Evolutionary conservation across 2,888 invertebrate genomes (phyloP).

Genomic region (Bombyx huttoni): DNA sequence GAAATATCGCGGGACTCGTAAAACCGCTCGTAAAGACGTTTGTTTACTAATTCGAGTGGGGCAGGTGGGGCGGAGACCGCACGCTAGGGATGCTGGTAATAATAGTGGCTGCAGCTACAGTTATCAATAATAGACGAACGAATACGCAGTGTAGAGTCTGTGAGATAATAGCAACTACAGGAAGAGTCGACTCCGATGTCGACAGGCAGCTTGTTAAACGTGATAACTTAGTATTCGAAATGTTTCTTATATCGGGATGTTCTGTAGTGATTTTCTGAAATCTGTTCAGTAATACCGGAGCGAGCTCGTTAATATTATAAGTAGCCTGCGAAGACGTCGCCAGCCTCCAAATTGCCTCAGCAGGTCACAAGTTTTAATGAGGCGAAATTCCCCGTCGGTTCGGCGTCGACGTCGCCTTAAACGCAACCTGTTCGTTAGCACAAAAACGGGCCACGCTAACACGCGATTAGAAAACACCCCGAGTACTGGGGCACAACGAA

Average conservation of each 20-base stretch:
- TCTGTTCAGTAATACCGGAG: neutral
- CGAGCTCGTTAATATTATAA: slow-evolving; percentile 25
- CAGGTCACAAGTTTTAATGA: slow-evolving; percentile 72
- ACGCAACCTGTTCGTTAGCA: slow-evolving; percentile 71
- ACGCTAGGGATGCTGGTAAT: slow-evolving; percentile 56
- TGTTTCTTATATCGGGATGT: slow-evolving; percentile 18
- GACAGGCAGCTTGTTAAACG: slow-evolving; percentile 18
- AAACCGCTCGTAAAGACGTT: slow-evolving; percentile 71
- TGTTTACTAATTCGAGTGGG: slow-evolving; percentile 72
- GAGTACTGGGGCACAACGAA: slow-evolving; percentile 35
- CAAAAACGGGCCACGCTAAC: slow-evolving; percentile 69
- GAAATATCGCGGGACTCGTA: slow-evolving; percentile 70
- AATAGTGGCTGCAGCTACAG: slow-evolving; percentile 30
- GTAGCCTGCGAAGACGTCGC: slow-evolving; percentile 47
- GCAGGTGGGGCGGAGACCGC: slow-evolving; percentile 56
- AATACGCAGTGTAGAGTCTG: slow-evolving; percentile 7
- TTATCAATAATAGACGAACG: neutral
- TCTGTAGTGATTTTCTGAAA: no score
- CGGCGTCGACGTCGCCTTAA: slow-evolving; percentile 54
- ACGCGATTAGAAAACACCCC: slow-evolving; percentile 70
- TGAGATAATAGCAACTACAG: neutral
- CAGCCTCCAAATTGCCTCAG: slow-evolving; percentile 62
- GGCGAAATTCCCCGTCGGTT: slow-evolving; percentile 67
- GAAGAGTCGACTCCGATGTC: slow-evolving; percentile 1
- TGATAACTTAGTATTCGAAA: slow-evolving; percentile 52